Evolutionary conservation across 2,888 invertebrate genomes (phyloP).

Genomic region (Lasioglossum marginatum): DNA sequence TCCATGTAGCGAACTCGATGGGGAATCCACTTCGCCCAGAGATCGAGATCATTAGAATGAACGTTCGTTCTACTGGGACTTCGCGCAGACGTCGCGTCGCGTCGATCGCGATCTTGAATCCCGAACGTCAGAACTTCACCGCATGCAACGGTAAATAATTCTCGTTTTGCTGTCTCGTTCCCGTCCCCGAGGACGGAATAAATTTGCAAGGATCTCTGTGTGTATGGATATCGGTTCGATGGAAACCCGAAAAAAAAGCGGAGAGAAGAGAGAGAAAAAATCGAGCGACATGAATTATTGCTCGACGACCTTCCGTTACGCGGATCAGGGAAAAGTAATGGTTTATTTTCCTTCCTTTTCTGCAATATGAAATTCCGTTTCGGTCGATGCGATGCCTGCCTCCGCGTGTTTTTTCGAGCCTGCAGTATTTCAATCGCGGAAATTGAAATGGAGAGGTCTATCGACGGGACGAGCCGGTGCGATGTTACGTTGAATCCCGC

Average conservation of each 20-base stretch:
- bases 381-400: not conserved
- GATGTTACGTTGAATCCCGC: not conserved
- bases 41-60: not conserved
- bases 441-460: not conserved
- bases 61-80: not conserved
- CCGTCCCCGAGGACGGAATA: not conserved
- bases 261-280: not conserved
- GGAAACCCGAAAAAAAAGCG: not conserved
- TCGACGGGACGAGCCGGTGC: not conserved
- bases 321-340: slow-evolving; percentile 16
- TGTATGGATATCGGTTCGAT: slow-evolving; percentile 5
- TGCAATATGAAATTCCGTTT: slow-evolving; percentile 33
- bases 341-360: slow-evolving; percentile 37
- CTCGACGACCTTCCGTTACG: not conserved
- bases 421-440: slow-evolving; percentile 2
- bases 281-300: slow-evolving; percentile 28
- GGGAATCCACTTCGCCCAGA: not conserved
- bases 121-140: not conserved
- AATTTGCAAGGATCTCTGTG: slow-evolving; percentile 3
- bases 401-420: too few species aligned
- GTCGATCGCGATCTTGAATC: not conserved
- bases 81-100: not conserved
- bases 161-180: not conserved
- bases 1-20: not conserved
- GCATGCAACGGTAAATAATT: slow-evolving; percentile 6